phyloP scores from a whole-genome alignment of 2,113 vertebrate species.

The Lota lota region DNA sequence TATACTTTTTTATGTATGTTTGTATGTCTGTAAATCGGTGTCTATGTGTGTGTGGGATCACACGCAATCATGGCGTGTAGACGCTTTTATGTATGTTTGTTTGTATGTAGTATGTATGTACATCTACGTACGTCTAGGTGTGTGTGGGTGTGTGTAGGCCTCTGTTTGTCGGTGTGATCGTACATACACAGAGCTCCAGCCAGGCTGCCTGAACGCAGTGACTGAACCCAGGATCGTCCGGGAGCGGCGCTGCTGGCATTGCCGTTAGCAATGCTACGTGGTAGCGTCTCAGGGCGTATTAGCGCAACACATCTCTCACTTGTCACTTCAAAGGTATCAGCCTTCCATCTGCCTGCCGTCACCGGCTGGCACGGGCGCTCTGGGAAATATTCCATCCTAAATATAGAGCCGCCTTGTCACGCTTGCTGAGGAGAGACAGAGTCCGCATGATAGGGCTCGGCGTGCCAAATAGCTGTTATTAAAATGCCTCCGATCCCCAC shows the following conservation, averaged over 20 bases:
- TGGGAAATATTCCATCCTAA: conserved; percentile 44
- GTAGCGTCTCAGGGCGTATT: conserved; percentile 50
- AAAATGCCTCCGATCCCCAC: conserved; percentile 45
- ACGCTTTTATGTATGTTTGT: too few relatives aligned
- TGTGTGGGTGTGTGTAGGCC: too few relatives aligned
- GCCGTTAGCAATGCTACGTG: conserved; percentile 44
- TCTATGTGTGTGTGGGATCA: too few relatives aligned
- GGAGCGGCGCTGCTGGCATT: neutral
- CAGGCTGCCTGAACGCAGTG: too few relatives aligned
- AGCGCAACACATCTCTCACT: conserved; percentile 53
- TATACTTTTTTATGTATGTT: too few relatives aligned
- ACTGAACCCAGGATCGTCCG: too few relatives aligned
- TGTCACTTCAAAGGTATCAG: conserved; percentile 67
- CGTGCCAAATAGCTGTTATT: conserved; percentile 61
- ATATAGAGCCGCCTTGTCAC: conserved; percentile 59
- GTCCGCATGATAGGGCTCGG: conserved; percentile 34
- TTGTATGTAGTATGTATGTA: too few relatives aligned
- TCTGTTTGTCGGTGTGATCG: neutral
- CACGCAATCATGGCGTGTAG: too few relatives aligned
- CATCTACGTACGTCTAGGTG: too few relatives aligned
- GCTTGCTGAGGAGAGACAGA: conserved; percentile 32
- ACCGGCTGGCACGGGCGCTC: conserved; percentile 32
- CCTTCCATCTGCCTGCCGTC: conserved; percentile 57
- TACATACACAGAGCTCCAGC: neutral
- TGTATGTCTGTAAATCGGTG: too few relatives aligned